Percentiles rank a stretch among this genome's conserved stretches.
Conservation (phyloP, 2,113 vertebrate species). For the Ceyx cyanopectus region DNA sequence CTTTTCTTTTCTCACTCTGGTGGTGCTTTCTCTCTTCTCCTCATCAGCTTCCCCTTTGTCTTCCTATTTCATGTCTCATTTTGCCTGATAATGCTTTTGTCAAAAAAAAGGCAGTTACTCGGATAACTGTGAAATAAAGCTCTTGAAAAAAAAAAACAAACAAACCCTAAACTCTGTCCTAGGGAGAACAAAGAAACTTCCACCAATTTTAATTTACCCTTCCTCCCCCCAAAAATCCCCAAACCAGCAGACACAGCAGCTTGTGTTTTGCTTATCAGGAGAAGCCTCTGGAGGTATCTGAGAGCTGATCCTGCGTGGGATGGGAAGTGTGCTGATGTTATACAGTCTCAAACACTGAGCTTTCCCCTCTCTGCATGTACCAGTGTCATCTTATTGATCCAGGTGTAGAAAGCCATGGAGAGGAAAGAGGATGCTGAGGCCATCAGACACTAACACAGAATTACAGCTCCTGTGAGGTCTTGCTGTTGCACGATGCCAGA, state of each 20-base stretch:
- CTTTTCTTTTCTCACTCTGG: not conserved
- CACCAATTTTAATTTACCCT: not conserved
- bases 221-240: not conserved
- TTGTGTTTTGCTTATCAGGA: not conserved
- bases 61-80: not conserved
- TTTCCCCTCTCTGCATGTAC: not conserved
- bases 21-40: not conserved
- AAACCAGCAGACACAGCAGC: not conserved
- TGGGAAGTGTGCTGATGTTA: fast-evolving
- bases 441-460: not conserved
- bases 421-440: not conserved
- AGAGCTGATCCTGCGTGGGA: not conserved
- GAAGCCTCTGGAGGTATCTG: fast-evolving
- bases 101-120: not conserved
- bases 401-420: not conserved
- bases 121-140: not conserved
- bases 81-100: not conserved
- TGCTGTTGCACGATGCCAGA: fast-evolving
- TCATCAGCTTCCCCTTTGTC: not conserved
- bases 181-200: not conserved
- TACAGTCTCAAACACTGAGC: not conserved
- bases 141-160: not conserved
- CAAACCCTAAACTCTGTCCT: not conserved
- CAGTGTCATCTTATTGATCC: not conserved
- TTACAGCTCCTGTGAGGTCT: not conserved